Conservation (phyloP, 1,140 invertebrate species). For the Calliphora vicina region DNA sequence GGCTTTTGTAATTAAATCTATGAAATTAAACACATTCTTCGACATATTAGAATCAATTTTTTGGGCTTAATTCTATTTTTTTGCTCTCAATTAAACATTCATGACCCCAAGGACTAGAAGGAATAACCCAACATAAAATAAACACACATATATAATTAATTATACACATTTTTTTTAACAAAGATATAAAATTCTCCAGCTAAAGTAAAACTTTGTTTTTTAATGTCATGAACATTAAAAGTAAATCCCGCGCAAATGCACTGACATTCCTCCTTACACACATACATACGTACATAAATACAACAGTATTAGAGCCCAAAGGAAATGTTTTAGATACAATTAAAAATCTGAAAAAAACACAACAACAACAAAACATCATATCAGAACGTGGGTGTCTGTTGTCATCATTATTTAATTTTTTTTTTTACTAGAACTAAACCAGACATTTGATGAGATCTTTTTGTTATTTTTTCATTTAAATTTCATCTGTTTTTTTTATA, state of each 20-base stretch:
- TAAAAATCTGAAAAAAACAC: no score
- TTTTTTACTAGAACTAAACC: not conserved
- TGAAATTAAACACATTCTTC: no score
- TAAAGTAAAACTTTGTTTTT: not conserved
- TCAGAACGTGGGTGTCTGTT: not conserved
- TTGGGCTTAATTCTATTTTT: not conserved
- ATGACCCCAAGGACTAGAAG: not conserved
- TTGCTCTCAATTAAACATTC: not conserved
- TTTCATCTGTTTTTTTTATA: not conserved
- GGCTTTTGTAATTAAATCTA: no score
- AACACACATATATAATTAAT: not conserved
- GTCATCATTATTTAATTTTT: not conserved
- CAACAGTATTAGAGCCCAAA: no score
- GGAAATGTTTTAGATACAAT: no score
- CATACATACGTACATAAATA: not conserved
- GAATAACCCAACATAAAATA: not conserved
- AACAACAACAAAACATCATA: not conserved
- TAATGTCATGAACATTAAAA: not conserved
- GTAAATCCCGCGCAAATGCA: not conserved
- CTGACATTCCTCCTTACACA: not conserved
- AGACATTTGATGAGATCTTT: no score
- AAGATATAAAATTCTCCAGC: not conserved
- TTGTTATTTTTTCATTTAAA: not conserved
- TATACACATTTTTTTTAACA: not conserved
- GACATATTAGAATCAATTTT: no score